A percentile compares a stretch with the other conserved stretches of the same genome.
Evolutionary conservation across 2,888 invertebrate species (phyloP).

Genomic region (Chrysopilus asiliformis): DNA sequence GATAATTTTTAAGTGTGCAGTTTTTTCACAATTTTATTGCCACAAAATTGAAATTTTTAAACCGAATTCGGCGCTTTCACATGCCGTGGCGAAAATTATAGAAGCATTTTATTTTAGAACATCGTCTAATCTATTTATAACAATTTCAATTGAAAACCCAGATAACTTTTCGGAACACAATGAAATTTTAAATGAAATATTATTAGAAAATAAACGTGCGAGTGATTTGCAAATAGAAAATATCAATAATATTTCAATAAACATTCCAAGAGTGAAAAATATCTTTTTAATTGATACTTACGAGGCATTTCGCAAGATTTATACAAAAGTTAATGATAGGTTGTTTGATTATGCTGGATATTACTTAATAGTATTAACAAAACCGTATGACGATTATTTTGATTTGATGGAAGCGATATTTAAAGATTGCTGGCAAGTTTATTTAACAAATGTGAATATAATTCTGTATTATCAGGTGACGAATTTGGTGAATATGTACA

Average conservation of each 20-base stretch:
- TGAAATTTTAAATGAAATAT: background rate
- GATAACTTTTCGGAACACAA: no score
- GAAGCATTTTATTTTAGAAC: no score
- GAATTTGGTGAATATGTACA: background rate
- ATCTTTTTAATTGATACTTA: background rate
- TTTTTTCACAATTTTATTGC: no score
- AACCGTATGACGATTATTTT: background rate
- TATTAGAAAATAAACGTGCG: background rate
- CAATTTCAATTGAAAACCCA: no score
- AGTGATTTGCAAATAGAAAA: background rate
- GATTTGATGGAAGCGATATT: background rate
- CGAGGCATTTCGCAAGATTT: background rate
- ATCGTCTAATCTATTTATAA: no score
- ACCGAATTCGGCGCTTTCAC: no score
- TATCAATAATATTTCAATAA: background rate
- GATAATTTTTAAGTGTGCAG: no score
- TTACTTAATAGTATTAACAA: slow-evolving; percentile 2
- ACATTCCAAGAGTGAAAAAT: background rate
- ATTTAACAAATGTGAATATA: background rate
- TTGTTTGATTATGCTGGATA: background rate
- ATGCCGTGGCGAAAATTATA: no score
- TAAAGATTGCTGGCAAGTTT: slow-evolving; percentile 1
- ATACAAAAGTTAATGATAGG: background rate
- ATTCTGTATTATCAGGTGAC: background rate
- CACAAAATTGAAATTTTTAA: no score